These are phyloP conservation scores for Oscheius sp. DNA, from an alignment of 1,140 invertebrate genomes.

Conservation along the genomic window DNA sequence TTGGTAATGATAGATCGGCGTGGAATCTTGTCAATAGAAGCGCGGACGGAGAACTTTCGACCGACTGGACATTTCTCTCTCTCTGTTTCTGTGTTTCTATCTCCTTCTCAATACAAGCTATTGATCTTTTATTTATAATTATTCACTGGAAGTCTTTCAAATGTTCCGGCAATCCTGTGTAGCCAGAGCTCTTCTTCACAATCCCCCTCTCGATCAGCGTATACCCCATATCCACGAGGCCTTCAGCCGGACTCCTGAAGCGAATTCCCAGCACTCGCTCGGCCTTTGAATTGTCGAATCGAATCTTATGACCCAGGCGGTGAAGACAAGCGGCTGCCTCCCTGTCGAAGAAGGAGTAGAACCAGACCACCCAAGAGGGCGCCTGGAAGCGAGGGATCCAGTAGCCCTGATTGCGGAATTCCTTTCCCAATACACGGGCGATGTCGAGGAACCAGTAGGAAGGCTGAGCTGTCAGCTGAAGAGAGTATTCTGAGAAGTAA, in stretches of 20 bases:
- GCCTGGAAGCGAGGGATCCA: constrained; percentile 64
- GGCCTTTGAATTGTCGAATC: constrained; percentile 66
- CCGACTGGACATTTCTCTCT: too few relatives aligned
- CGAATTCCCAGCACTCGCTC: neutral
- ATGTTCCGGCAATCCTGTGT: constrained; percentile 36
- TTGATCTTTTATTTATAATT: neutral
- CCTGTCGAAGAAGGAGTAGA: constrained; percentile 64
- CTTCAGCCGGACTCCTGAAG: constrained; percentile 43
- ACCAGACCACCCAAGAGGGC: constrained; percentile 64
- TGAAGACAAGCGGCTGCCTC: constrained; percentile 63
- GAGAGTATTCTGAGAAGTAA: neutral
- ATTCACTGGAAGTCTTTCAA: neutral
- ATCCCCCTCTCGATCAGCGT: constrained; percentile 63
- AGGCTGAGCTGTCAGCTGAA: constrained; percentile 50
- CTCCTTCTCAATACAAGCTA: neutral
- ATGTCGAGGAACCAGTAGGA: constrained; percentile 64
- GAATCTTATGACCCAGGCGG: constrained; percentile 63
- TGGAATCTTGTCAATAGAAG: too few relatives aligned
- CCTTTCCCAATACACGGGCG: constrained; percentile 62
- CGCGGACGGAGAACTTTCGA: too few relatives aligned
- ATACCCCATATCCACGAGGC: constrained; percentile 64
- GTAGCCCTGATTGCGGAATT: constrained; percentile 51
- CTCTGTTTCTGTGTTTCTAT: too few relatives aligned
- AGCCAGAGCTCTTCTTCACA: constrained; percentile 60
- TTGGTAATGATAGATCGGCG: too few relatives aligned